Conservation (phyloP, 2,888 invertebrate genomes). For the Entomobrya proxima region DNA sequence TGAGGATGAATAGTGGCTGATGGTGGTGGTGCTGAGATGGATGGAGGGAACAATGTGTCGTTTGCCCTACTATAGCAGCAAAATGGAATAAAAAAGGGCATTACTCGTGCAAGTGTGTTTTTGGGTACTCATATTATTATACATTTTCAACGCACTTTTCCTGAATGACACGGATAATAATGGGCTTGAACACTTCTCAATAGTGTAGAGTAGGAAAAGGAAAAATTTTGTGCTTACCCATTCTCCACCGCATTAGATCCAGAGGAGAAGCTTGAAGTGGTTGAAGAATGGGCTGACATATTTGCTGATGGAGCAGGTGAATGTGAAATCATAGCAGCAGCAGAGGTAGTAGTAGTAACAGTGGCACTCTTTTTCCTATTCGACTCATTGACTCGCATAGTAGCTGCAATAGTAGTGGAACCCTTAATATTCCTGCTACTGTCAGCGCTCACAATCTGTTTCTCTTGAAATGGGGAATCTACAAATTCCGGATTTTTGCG, state of each 20-base stretch:
- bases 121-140: background rate
- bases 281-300: conserved; percentile 57
- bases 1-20: background rate
- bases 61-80: background rate
- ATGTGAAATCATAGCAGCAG: conserved; percentile 49
- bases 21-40: background rate
- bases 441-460: conserved; percentile 28
- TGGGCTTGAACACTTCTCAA: background rate
- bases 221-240: conserved; percentile 30
- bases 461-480: background rate
- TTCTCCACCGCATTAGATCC: conserved; percentile 5
- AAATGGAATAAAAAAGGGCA: background rate
- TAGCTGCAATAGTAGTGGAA: too few species aligned
- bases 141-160: background rate
- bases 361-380: background rate
- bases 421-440: background rate
- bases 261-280: conserved; percentile 32
- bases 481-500: background rate
- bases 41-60: background rate
- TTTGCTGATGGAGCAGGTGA: conserved; percentile 58
- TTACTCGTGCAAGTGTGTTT: background rate
- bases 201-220: background rate
- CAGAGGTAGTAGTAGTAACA: too few species aligned
- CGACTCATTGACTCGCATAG: conserved; percentile 38
- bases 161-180: background rate